Percentiles rank a stretch among this genome's conserved stretches.
These are phyloP conservation scores for Lemur catta DNA, from an alignment of 2,797 vertebrate genomes.

Conservation along the genomic window DNA sequence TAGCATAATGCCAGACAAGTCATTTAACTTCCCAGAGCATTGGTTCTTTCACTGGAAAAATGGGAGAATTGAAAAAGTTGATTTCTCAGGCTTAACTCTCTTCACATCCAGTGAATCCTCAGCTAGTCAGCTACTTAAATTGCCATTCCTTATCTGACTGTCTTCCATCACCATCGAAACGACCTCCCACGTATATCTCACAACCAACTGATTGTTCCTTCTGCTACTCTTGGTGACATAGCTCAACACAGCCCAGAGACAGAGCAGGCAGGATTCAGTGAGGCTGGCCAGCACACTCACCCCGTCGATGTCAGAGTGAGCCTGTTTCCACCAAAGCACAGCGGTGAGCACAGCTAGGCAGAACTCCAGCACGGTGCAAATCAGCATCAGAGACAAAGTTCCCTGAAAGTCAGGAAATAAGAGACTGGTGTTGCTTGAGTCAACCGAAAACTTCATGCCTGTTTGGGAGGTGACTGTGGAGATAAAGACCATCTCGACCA, in stretches of 20 bases:
- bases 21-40: background rate
- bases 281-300: conserved; percentile 16
- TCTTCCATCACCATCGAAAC: background rate
- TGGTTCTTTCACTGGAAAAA: background rate
- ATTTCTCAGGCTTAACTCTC: background rate
- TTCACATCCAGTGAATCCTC: background rate
- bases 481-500: background rate
- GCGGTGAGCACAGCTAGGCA: background rate
- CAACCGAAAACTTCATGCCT: accelerated
- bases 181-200: background rate
- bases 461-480: background rate
- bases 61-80: background rate
- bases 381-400: conserved; percentile 7
- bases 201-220: background rate
- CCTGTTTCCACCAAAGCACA: conserved; percentile 13
- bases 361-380: background rate
- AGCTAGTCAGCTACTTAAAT: background rate
- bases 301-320: background rate
- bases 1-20: background rate
- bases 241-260: background rate
- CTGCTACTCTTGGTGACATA: background rate
- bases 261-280: background rate
- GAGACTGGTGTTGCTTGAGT: background rate
- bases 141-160: background rate
- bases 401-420: conserved; percentile 31